phyloP scores from a whole-genome alignment of 1,140 invertebrate species.

The Cryptotermes secundus region DNA sequence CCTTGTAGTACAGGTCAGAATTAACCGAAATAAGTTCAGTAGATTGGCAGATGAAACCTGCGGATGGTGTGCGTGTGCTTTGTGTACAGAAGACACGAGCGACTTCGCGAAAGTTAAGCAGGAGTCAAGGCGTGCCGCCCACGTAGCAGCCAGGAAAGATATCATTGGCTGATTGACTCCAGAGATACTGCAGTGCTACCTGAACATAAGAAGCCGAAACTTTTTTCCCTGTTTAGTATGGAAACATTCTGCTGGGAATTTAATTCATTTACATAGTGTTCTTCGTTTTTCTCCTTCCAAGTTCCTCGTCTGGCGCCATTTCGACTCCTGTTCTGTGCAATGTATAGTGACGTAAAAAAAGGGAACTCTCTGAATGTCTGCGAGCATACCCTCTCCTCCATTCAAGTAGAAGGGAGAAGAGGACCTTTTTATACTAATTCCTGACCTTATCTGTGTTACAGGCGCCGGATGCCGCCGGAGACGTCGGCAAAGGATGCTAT shows the following conservation, averaged over 20 bases:
- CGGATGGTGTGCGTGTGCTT: no score
- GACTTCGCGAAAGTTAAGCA: neutral
- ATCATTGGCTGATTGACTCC: neutral
- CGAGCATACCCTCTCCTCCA: neutral
- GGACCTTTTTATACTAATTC: neutral
- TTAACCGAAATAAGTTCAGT: no score
- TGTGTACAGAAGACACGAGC: no score
- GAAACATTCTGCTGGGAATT: slow-evolving; percentile 6
- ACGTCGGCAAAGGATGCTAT: neutral
- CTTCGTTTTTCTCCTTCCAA: no score
- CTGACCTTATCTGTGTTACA: neutral
- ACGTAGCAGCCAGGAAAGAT: neutral
- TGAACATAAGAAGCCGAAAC: neutral
- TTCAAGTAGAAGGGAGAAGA: neutral
- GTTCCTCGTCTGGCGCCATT: neutral
- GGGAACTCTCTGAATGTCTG: neutral
- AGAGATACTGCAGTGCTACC: neutral
- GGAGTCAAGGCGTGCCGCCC: neutral
- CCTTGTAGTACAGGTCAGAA: no score
- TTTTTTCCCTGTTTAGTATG: no score
- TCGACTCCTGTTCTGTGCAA: neutral
- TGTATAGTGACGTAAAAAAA: neutral
- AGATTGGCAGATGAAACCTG: no score
- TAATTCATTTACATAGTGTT: slow-evolving; percentile 11
- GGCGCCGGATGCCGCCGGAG: neutral